A percentile compares a stretch with the other conserved stretches of the same genome.
Conservation (phyloP, 1,140 invertebrate genomes). For the Chironomus tepperi region DNA sequence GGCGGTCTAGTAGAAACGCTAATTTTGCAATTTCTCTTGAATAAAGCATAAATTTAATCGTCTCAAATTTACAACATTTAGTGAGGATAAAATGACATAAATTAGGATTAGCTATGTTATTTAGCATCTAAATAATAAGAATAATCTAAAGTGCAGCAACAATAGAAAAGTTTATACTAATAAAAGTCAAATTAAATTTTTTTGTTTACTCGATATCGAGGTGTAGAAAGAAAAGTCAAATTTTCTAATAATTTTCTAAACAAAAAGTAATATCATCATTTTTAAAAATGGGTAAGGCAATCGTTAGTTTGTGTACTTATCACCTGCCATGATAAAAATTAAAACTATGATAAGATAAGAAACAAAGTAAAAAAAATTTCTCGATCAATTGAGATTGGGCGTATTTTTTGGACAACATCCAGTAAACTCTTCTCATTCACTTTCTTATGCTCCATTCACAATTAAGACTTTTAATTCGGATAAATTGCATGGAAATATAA, state of each 20-base stretch:
- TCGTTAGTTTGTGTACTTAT: not conserved
- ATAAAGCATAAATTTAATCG: not conserved
- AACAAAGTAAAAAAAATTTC: not conserved
- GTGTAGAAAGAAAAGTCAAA: not conserved
- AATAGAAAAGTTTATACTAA: no score
- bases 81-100: not conserved
- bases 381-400: not conserved
- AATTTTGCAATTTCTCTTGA: not conserved
- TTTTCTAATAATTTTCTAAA: not conserved
- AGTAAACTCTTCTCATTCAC: not conserved
- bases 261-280: not conserved
- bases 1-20: no score
- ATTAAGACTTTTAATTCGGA: not conserved
- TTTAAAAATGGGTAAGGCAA: not conserved
- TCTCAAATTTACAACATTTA: not conserved
- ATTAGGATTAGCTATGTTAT: not conserved
- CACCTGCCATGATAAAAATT: not conserved
- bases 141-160: no score
- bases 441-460: not conserved
- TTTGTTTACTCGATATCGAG: not conserved
- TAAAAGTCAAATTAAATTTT: not conserved
- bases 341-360: slow-evolving; percentile 2
- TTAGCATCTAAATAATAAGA: no score
- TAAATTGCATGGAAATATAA: not conserved
- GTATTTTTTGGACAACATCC: not conserved